Percentiles rank a stretch among this genome's conserved stretches.
phyloP scores from a whole-genome alignment of 2,113 vertebrate species.

The Mirza zaza region DNA sequence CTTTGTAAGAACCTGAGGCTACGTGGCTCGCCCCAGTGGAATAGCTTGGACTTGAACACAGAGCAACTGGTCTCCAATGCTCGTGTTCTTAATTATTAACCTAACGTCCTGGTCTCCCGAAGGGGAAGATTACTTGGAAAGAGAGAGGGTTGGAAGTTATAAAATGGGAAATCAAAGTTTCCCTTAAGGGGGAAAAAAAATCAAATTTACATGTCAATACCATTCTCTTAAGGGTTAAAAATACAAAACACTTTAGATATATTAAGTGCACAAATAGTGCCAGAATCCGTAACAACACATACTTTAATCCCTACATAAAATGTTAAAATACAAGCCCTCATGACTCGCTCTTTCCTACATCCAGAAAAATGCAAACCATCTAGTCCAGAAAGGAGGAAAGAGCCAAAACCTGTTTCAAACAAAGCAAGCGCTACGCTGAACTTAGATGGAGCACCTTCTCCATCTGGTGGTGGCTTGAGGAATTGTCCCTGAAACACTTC shows the following conservation, averaged over 20 bases:
- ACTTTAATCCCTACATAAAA: not conserved
- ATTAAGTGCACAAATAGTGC: not conserved
- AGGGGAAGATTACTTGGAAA: too few species aligned
- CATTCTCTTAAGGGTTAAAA: not conserved
- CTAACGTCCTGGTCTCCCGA: not conserved
- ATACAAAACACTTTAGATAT: not conserved
- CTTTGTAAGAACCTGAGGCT: not conserved
- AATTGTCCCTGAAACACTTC: not conserved
- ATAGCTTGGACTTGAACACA: not conserved
- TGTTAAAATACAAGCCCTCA: not conserved
- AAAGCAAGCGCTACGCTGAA: fast-evolving
- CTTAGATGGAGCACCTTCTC: not conserved
- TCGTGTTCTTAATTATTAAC: not conserved
- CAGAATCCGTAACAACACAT: not conserved
- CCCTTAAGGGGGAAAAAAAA: not conserved
- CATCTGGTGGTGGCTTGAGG: not conserved
- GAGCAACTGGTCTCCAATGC: not conserved
- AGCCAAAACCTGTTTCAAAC: not conserved
- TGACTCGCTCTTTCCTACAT: not conserved
- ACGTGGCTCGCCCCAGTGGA: not conserved
- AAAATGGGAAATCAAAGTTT: not conserved
- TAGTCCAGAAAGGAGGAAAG: not conserved
- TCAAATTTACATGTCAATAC: not conserved
- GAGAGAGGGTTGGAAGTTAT: not conserved
- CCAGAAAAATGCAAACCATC: not conserved